These are phyloP conservation scores for Otis tarda DNA, from an alignment of 2,113 vertebrate genomes.

Conservation along the genomic window DNA sequence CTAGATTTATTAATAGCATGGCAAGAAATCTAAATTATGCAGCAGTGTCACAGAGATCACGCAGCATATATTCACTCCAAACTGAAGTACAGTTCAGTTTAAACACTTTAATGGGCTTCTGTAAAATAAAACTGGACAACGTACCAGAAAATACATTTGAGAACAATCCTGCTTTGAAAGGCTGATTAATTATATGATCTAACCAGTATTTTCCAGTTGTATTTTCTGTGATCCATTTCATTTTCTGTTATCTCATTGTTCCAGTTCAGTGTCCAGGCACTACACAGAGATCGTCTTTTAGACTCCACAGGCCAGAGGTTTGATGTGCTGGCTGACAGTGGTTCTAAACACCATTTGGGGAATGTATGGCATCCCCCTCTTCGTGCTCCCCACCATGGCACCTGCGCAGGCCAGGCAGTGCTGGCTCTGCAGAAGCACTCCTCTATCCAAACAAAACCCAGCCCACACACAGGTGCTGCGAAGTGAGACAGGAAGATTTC, in stretches of 20 bases:
- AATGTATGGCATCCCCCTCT: background rate
- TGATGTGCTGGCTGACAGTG: background rate
- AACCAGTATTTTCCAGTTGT: slow-evolving; percentile 12
- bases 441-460: background rate
- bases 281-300: background rate
- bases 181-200: slow-evolving; percentile 35
- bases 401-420: background rate
- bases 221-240: background rate
- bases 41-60: slow-evolving; percentile 42
- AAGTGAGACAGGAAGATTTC: background rate
- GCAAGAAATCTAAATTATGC: slow-evolving; percentile 54
- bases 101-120: slow-evolving; percentile 36
- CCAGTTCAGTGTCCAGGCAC: slow-evolving; percentile 13
- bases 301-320: background rate
- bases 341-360: background rate
- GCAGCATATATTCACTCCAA: background rate
- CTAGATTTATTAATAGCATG: slow-evolving; percentile 67
- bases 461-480: background rate
- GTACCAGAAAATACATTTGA: slow-evolving; percentile 41
- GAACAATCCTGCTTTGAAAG: slow-evolving; percentile 17
- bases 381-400: background rate
- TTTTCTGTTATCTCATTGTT: slow-evolving; percentile 48
- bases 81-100: slow-evolving; percentile 16
- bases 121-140: slow-evolving; percentile 41
- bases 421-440: background rate